These are phyloP conservation scores for Lacerta viridis DNA, from an alignment of 2,797 vertebrate genomes.

Conservation along the genomic window DNA sequence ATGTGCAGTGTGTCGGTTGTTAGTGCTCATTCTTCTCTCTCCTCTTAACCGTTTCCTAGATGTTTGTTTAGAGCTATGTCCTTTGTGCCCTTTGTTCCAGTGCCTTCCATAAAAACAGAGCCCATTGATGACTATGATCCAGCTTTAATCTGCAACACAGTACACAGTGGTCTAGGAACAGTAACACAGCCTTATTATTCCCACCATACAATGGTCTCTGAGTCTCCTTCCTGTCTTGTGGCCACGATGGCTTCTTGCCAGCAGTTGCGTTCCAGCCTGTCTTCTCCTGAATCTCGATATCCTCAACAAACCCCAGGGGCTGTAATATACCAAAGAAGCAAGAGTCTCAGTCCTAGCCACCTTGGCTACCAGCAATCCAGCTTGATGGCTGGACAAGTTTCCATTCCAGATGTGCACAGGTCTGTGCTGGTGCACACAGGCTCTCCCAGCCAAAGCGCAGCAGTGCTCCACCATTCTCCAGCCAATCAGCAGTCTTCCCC, in stretches of 20 bases:
- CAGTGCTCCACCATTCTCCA: conserved; percentile 77
- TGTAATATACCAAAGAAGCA: conserved; percentile 90
- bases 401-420: conserved; percentile 89
- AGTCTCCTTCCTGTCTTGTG: conserved; percentile 87
- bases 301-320: conserved; percentile 90
- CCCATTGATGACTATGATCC: conserved; percentile 94
- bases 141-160: conserved; percentile 87
- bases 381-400: conserved; percentile 77
- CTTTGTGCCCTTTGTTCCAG: conserved; percentile 82
- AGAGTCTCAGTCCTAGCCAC: conserved; percentile 87
- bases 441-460: conserved; percentile 84
- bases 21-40: neutral
- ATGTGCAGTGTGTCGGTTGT: conserved; percentile 5
- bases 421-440: conserved; percentile 94
- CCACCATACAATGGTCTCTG: conserved; percentile 86
- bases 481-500: conserved; percentile 80
- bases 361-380: conserved; percentile 86
- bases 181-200: conserved; percentile 91
- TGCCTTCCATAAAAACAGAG: conserved; percentile 97
- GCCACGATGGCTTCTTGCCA: conserved; percentile 92
- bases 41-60: neutral
- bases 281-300: conserved; percentile 87
- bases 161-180: conserved; percentile 89
- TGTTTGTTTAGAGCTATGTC: conserved; percentile 44
- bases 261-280: conserved; percentile 87